A percentile compares a stretch with the other conserved stretches of the same genome.
Conservation (phyloP, 2,888 invertebrate genomes). For the Mellilla xanthometata region DNA sequence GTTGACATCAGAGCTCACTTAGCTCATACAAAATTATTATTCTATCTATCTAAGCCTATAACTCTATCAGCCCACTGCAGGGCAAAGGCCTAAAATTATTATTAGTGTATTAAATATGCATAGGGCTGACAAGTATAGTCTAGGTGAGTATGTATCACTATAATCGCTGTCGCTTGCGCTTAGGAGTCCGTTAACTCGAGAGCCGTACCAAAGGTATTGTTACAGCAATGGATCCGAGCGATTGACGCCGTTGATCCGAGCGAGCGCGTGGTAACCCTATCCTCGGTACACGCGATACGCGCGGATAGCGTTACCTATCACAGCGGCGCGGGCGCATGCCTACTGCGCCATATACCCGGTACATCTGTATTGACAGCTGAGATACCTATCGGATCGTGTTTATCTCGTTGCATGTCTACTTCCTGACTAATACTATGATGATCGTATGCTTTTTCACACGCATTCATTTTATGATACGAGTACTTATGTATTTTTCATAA, state of each 20-base stretch:
- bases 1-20: too few species aligned
- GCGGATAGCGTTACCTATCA: constrained; percentile 76
- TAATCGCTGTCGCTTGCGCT: constrained; percentile 23
- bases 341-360: constrained; percentile 14
- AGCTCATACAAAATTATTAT: too few species aligned
- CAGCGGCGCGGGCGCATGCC: constrained; percentile 32
- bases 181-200: constrained; percentile 30
- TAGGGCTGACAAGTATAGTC: too few species aligned
- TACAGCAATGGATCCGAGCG: constrained; percentile 79
- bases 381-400: neutral
- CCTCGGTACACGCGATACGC: constrained; percentile 73
- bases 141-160: constrained; percentile 73
- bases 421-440: too few species aligned
- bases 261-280: constrained; percentile 76
- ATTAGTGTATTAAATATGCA: too few species aligned
- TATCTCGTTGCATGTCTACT: too few species aligned
- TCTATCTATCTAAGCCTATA: too few species aligned
- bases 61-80: too few species aligned
- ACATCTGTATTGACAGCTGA: constrained; percentile 20
- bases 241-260: constrained; percentile 81
- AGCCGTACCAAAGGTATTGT: constrained; percentile 70
- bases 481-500: too few species aligned
- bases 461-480: too few species aligned
- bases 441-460: too few species aligned
- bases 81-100: too few species aligned